Percentiles rank a stretch among this genome's conserved stretches.
Evolutionary conservation across 2,797 vertebrate genomes (phyloP).

Genomic region (Sparus aurata): DNA sequence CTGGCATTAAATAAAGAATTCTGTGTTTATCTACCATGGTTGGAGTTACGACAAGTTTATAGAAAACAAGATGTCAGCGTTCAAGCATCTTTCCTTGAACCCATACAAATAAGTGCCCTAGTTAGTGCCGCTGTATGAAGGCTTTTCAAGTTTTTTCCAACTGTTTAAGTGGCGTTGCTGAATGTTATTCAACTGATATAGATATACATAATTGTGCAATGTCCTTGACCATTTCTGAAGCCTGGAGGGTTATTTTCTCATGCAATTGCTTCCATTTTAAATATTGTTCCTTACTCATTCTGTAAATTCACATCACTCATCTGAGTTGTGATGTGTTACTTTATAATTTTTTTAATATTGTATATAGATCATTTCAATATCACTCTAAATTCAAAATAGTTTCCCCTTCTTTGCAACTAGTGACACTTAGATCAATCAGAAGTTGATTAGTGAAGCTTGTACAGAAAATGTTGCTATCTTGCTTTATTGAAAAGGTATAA

Average conservation of each 20-base stretch:
- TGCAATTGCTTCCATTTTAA: background rate
- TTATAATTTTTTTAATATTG: too few relatives aligned
- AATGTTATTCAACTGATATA: slow-evolving; percentile 18
- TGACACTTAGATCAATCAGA: background rate
- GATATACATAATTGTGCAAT: slow-evolving; percentile 9
- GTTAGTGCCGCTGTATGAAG: slow-evolving; percentile 31
- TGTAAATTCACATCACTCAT: background rate
- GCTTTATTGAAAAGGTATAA: background rate
- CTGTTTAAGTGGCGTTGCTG: slow-evolving; percentile 8
- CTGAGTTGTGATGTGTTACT: background rate
- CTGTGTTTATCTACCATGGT: slow-evolving; percentile 22
- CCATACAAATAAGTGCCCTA: slow-evolving; percentile 14
- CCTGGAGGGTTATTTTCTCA: background rate
- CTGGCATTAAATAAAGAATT: slow-evolving; percentile 13
- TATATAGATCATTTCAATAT: background rate
- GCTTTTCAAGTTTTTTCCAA: slow-evolving; percentile 34
- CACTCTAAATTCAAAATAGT: background rate
- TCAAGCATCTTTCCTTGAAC: slow-evolving; percentile 39
- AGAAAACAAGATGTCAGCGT: slow-evolving; percentile 23
- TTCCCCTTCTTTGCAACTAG: background rate
- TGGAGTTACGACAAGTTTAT: slow-evolving; percentile 15
- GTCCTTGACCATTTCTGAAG: slow-evolving; percentile 2
- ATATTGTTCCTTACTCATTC: background rate
- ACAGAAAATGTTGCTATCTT: background rate
- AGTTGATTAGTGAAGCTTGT: background rate